phyloP scores from a whole-genome alignment of 2,888 invertebrate genomes.

The Dryadula phaetusa region DNA sequence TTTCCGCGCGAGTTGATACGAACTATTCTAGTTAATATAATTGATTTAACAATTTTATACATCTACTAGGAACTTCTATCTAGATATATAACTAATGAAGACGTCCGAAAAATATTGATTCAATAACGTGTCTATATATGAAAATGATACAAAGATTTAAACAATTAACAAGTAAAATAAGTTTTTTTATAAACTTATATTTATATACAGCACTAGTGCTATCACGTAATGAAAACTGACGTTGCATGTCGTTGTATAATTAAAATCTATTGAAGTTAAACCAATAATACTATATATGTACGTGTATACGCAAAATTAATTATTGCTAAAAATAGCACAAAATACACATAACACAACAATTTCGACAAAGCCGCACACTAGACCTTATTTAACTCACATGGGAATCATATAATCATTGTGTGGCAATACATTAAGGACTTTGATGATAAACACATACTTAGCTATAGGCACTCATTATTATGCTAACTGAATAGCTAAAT shows the following conservation, averaged over 20 bases:
- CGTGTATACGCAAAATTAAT: no score
- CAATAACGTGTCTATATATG: neutral
- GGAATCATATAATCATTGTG: neutral
- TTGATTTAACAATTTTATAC: no score
- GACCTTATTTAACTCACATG: constrained; percentile 7
- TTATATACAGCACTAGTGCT: neutral
- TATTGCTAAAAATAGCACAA: no score
- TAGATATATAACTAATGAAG: no score
- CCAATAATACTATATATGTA: no score
- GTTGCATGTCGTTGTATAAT: neutral
- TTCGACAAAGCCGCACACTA: neutral
- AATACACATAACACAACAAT: no score
- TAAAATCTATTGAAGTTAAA: no score
- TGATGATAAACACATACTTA: neutral
- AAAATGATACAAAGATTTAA: neutral
- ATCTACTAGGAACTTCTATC: no score
- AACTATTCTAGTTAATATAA: no score
- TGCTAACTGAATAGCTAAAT: neutral
- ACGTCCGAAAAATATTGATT: neutral
- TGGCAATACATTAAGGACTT: neutral
- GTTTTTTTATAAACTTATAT: neutral
- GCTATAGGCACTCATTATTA: neutral
- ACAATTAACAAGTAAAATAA: neutral
- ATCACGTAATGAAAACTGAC: neutral
- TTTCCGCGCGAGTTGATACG: no score